phyloP scores from a whole-genome alignment of 1,140 invertebrate genomes.

The Bradysia coprophila region DNA sequence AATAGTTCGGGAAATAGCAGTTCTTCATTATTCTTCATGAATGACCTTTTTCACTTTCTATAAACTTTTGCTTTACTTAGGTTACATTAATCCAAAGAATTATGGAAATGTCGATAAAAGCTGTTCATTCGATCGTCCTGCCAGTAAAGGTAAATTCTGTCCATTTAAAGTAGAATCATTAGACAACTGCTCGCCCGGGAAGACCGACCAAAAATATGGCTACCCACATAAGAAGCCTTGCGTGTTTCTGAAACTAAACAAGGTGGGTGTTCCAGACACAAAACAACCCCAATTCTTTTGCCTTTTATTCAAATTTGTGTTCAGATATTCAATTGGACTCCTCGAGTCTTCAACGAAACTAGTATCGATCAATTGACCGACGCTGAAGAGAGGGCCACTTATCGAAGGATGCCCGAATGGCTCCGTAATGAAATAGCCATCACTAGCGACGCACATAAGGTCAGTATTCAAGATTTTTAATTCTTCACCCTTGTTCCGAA shows the following conservation, averaged over 20 bases:
- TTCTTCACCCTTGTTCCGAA: no score
- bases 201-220: slow-evolving; percentile 49
- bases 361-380: slow-evolving; percentile 33
- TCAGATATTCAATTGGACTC: slow-evolving; percentile 67
- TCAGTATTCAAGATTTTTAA: background rate
- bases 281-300: no score
- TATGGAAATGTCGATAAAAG: no score
- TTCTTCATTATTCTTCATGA: no score
- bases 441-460: background rate
- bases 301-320: no score
- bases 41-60: no score
- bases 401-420: slow-evolving; percentile 45
- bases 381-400: background rate
- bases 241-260: slow-evolving; percentile 69
- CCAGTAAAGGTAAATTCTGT: slow-evolving; percentile 16
- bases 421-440: slow-evolving; percentile 46
- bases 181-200: slow-evolving; percentile 24
- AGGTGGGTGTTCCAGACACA: no score
- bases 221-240: slow-evolving; percentile 60
- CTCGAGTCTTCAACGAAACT: slow-evolving; percentile 54
- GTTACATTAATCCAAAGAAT: no score
- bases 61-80: no score
- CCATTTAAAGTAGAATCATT: slow-evolving; percentile 9
- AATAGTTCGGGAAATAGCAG: no score
- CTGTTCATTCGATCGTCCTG: slow-evolving; percentile 17